Evolutionary conservation across 2,888 invertebrate genomes (phyloP).

Genomic region (Xanthorhoe designata): DNA sequence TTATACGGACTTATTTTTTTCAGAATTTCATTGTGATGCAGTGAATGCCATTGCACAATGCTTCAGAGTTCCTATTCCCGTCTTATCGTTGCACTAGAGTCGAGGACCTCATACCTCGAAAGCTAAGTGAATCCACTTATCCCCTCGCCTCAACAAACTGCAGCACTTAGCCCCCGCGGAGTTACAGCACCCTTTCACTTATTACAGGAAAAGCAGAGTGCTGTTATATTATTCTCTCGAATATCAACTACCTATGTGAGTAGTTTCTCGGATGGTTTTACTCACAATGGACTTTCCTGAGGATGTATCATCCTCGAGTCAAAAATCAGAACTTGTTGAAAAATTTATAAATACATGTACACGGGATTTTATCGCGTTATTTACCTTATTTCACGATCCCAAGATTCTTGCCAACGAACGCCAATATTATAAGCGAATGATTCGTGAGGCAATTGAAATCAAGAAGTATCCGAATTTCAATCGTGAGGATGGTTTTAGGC

Average conservation of each 20-base stretch:
- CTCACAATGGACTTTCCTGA: not conserved
- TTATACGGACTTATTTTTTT: not conserved
- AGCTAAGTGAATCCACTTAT: slow-evolving; percentile 35
- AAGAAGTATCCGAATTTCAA: too few species aligned
- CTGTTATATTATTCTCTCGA: slow-evolving; percentile 22
- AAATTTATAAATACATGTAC: too few species aligned
- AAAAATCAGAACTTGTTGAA: too few species aligned
- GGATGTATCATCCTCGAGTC: too few species aligned
- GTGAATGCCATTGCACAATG: not conserved
- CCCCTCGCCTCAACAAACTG: slow-evolving; percentile 42
- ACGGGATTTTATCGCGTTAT: too few species aligned
- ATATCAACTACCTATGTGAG: slow-evolving; percentile 12
- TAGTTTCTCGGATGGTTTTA: slow-evolving; percentile 8
- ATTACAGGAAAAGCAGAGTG: slow-evolving; percentile 33
- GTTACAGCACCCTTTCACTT: slow-evolving; percentile 46
- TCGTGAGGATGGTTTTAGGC: too few species aligned
- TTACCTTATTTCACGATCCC: too few species aligned
- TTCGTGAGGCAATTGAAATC: too few species aligned
- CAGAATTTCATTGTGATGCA: not conserved
- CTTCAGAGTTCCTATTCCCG: not conserved
- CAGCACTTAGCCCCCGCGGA: slow-evolving; percentile 52
- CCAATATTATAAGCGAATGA: too few species aligned
- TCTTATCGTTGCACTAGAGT: not conserved
- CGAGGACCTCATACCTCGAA: slow-evolving; percentile 12
- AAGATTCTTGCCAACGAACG: too few species aligned